These are phyloP conservation scores for Pagetopsis macropterus DNA, from an alignment of 2,797 vertebrate species.

Conservation along the genomic window DNA sequence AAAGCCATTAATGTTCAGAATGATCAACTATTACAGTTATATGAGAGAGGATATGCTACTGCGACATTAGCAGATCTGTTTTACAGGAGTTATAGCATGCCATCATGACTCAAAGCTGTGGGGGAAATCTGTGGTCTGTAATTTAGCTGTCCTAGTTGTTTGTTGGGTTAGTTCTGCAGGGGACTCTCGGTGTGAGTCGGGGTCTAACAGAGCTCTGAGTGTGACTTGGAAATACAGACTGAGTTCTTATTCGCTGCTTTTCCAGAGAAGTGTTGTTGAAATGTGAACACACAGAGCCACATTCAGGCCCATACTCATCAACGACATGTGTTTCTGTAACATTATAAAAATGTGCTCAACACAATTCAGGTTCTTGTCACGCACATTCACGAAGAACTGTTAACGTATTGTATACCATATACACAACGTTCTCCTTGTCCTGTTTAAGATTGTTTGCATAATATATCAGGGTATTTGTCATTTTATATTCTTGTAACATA, in stretches of 20 bases:
- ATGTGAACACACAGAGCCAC: neutral
- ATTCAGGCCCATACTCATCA: neutral
- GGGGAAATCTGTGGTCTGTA: neutral
- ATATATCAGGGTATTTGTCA: neutral
- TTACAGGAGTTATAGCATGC: neutral
- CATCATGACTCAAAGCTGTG: neutral
- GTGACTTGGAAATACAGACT: neutral
- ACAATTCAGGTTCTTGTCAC: neutral
- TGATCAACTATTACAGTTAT: slow-evolving; percentile 1
- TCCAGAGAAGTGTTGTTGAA: slow-evolving; percentile 1
- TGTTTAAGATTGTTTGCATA: neutral
- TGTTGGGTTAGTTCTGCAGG: slow-evolving; percentile 10
- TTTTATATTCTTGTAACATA: no score
- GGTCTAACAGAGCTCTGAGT: neutral
- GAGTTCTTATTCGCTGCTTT: neutral
- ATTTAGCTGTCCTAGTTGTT: neutral
- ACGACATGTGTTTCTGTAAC: neutral
- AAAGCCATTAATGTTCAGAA: no score
- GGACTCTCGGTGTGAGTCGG: neutral
- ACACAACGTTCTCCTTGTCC: neutral
- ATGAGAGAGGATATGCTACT: neutral
- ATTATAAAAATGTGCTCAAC: neutral
- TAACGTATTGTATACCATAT: neutral
- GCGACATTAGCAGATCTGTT: neutral
- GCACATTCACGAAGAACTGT: neutral